A percentile compares a stretch with the other conserved stretches of the same genome.
These are phyloP conservation scores for Thalpophila matura DNA, from an alignment of 2,888 invertebrate genomes.

Conservation along the genomic window DNA sequence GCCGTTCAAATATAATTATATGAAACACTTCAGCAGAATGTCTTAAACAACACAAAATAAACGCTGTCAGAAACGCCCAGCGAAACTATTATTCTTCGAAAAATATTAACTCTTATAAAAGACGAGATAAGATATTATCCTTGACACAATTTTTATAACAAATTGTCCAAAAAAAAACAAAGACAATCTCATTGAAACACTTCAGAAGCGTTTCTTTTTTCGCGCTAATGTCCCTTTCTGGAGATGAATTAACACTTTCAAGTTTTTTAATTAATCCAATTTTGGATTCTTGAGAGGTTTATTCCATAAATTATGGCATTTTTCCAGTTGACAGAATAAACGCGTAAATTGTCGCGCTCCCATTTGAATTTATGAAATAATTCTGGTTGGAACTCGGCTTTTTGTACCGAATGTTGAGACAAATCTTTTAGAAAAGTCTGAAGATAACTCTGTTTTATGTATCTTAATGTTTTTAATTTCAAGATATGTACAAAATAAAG, in stretches of 20 bases:
- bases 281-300: slow-evolving; percentile 19
- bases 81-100: slow-evolving; percentile 36
- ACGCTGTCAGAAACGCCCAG: slow-evolving; percentile 21
- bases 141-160: slow-evolving; percentile 40
- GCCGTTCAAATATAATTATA: neutral
- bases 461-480: too few species aligned
- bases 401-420: neutral
- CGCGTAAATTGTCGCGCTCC: slow-evolving; percentile 1
- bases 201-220: slow-evolving; percentile 65
- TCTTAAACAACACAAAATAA: slow-evolving; percentile 19
- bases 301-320: slow-evolving; percentile 28
- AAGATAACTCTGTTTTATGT: neutral
- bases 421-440: too few species aligned
- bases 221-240: slow-evolving; percentile 42
- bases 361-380: neutral
- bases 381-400: neutral
- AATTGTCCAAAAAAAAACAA: slow-evolving; percentile 52
- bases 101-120: slow-evolving; percentile 25
- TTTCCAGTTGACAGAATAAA: slow-evolving; percentile 8
- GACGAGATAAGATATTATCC: slow-evolving; percentile 49
- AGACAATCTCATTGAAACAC: slow-evolving; percentile 63
- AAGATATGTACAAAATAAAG: too few species aligned
- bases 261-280: slow-evolving; percentile 52
- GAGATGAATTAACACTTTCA: slow-evolving; percentile 50
- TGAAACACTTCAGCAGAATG: slow-evolving; percentile 12